Base-by-base conservation (phyloP, 1,140 invertebrate genomes). In the Wasmannia auropunctata region DNA sequence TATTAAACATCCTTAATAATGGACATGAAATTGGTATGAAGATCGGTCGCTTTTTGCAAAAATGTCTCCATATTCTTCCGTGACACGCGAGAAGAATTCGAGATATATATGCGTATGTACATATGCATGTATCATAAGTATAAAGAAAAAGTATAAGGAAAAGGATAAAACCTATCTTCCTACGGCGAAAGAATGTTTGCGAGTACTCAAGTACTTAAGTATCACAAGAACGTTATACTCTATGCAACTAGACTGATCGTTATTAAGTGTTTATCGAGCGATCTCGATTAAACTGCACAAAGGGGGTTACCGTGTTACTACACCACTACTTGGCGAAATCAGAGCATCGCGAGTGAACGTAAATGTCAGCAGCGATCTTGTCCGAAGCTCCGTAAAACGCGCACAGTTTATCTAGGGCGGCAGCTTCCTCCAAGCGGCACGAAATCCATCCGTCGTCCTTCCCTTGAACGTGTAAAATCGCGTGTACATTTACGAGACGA, bases 291-390 rank as follows among this genome's bases (percentile, higher is more conserved):
- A n/a, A 60, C 8, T 58, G 51, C n/a, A 58, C 67, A 74, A 83
- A 70, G 28, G 31, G 34, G 25, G 25, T 81, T 72, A 40, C 11
- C 37, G n/a, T 56, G 25, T 56, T 51, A 31, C 25, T 70, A 46
- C 69, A 74, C 40, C 51, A 60, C 25, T 74, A 43, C 65, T 83
- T 83, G 54, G 67, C 54, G 79, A 74, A 83, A 72, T 70, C 51
- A 81, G 79, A 81, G 54, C 8, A 37, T 69, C 46, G 4, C 22
- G 11, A 67, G 7, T 67, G 34, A 34, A 1, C 31, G 6, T 54
- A 58, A 28, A 22, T 40, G 16, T 72, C 49, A n/a, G 14, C 22
- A 63, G 25, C 16, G n/a, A 43, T 72, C 16, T 14, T 16, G 60
- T 43, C 10, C 5, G n/a, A 72, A 56, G 49, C 34, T 58, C 25